phyloP scores from a whole-genome alignment of 2,888 invertebrate genomes.

The Andrena marginata region DNA sequence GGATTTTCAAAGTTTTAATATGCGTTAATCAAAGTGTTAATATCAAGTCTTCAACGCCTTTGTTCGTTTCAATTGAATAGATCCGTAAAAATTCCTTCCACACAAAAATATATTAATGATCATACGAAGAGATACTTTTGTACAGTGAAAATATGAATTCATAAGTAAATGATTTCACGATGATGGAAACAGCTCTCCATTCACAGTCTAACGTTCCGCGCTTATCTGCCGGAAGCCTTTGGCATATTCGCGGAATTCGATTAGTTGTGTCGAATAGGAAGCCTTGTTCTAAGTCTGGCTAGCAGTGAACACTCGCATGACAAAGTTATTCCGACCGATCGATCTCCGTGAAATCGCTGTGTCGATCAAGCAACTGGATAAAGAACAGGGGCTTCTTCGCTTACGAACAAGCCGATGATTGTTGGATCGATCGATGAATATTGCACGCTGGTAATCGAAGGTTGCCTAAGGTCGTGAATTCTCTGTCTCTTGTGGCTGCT shows the following conservation, averaged over 20 bases:
- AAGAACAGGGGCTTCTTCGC: neutral
- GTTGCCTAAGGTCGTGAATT: neutral
- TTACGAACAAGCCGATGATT: neutral
- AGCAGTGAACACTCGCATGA: neutral
- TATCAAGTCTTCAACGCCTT: no score
- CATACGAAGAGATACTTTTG: neutral
- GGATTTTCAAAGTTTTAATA: no score
- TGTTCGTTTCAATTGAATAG: no score
- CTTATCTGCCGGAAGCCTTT: slow-evolving; percentile 66
- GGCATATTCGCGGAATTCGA: slow-evolving; percentile 64
- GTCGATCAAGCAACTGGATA: neutral
- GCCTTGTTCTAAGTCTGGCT: slow-evolving; percentile 51
- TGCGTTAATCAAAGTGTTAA: no score
- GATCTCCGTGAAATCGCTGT: slow-evolving; percentile 9
- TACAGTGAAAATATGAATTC: neutral
- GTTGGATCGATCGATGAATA: neutral
- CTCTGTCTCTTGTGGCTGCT: neutral
- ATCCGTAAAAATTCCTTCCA: no score
- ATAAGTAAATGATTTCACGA: no score
- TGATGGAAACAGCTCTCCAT: neutral
- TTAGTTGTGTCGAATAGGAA: slow-evolving; percentile 71
- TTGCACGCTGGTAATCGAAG: neutral
- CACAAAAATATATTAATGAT: neutral
- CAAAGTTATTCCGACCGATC: neutral
- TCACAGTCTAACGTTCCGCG: slow-evolving; percentile 14